Evolutionary conservation across 1,140 invertebrate genomes (phyloP).

Genomic region (Doryteuthis pealeii): DNA sequence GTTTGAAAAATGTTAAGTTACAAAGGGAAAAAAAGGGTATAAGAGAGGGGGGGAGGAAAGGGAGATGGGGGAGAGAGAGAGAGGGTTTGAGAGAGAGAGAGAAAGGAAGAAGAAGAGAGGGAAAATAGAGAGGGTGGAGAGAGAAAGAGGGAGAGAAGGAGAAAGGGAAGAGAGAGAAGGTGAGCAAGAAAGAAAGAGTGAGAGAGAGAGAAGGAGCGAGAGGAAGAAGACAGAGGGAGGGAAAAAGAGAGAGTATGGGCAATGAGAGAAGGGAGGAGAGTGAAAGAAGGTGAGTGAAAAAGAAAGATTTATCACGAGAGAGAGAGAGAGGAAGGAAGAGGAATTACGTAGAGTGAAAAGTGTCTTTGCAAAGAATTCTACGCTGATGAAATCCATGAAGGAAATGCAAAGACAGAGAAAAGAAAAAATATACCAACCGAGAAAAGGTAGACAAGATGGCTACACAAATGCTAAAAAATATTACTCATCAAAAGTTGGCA

Average conservation of each 20-base stretch:
- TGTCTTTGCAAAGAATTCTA: no score
- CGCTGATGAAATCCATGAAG: no score
- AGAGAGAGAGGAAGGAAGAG: background rate
- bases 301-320: background rate
- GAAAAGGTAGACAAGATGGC: no score
- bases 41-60: background rate
- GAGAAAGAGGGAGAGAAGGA: background rate
- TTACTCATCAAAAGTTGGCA: no score
- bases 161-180: background rate
- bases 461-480: no score
- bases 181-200: background rate
- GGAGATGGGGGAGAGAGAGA: background rate
- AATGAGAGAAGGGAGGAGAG: background rate
- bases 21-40: background rate
- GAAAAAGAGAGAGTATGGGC: background rate
- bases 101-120: background rate
- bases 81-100: background rate
- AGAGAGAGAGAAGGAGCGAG: background rate
- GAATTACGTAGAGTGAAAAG: no score
- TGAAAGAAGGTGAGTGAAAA: background rate
- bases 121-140: background rate
- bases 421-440: no score
- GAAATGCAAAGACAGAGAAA: no score
- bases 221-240: background rate
- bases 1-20: background rate